Base-by-base conservation (phyloP, 2,113 vertebrate species). In the Ceyx margarethae region DNA sequence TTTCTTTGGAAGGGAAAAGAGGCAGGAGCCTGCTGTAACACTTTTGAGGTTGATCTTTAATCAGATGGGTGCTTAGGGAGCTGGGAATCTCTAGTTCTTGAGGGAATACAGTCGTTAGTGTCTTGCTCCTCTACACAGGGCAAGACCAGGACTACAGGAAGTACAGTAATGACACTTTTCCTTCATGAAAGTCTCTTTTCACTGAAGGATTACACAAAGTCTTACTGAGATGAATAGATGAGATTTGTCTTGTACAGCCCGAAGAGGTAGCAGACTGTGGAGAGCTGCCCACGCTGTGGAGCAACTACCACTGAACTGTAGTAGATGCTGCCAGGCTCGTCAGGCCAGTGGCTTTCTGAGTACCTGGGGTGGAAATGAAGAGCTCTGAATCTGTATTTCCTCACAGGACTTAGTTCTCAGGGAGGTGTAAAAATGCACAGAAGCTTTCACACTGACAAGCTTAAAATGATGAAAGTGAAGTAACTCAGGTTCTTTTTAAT, bases 161-260 rank as follows among this genome's bases (percentile, higher is more conserved):
- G 31, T 66, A 69, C 11, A 62, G 13, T 54, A 62, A 68, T 40
- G 28, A 65, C 51, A 46, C 13, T 81, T 88, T 28, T 73, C 42
- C 42, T 81, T 72, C 73, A 54, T 88, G 72, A 94, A 85, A 31
- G 46, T 16, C 18, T 13, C 29, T 65, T 92, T 90, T 85, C 74
- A 75, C 25, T 75, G 61, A 75, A 91, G 71, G 46, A 43, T 90
- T 92, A 50, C 26, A 56, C 18, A 50, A 66, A 50, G 23, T 69
- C 71, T 68, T 40, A 22, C 75, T 89, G 87, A 71, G 65, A 58
- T 53, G 46, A 50, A 51, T 57, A 75, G 62, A 74, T 80, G 26
- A 43, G 17, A 85, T 94, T 91, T 91, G 81, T 79, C 77, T 77
- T 86, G 78, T 90, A 46, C 57, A 86, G 64, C 45, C 60, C 56